phyloP scores from a whole-genome alignment of 2,113 vertebrate species.

The Nipponia nippon region DNA sequence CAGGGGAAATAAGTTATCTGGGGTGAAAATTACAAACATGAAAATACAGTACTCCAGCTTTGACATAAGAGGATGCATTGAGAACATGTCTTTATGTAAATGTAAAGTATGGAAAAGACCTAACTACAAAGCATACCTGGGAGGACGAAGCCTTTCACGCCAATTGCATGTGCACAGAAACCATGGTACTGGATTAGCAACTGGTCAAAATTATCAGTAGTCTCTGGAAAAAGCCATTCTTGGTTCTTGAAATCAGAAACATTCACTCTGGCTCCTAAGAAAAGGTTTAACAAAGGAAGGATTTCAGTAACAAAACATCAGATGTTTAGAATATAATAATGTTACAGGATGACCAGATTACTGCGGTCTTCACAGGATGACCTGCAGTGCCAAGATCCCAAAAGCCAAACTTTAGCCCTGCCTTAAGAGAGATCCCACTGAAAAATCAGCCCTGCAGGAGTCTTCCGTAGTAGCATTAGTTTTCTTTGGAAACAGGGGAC shows the following conservation, averaged over 20 bases:
- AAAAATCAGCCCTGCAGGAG: background rate
- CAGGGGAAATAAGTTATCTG: background rate
- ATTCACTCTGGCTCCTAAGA: constrained; percentile 76
- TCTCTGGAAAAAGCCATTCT: constrained; percentile 89
- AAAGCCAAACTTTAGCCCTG: background rate
- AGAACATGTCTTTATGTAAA: background rate
- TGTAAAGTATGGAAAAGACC: background rate
- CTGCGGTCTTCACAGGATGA: background rate
- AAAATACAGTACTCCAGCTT: background rate
- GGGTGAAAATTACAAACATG: background rate
- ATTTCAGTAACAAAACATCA: background rate
- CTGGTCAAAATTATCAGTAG: constrained; percentile 67
- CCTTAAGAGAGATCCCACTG: background rate
- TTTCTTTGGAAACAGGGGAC: background rate
- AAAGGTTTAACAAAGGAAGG: background rate
- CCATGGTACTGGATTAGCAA: constrained; percentile 84
- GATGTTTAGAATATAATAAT: background rate
- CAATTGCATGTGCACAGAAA: constrained; percentile 83
- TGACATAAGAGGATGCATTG: background rate
- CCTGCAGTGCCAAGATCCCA: background rate
- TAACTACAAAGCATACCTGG: constrained; percentile 76
- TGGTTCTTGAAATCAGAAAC: constrained; percentile 66
- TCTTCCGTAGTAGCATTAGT: background rate
- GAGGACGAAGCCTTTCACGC: constrained; percentile 78
- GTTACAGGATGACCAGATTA: background rate